Percentiles rank a stretch among this genome's conserved stretches.
These are phyloP conservation scores for Atethmia centrago DNA, from an alignment of 2,888 invertebrate genomes.

Conservation along the genomic window DNA sequence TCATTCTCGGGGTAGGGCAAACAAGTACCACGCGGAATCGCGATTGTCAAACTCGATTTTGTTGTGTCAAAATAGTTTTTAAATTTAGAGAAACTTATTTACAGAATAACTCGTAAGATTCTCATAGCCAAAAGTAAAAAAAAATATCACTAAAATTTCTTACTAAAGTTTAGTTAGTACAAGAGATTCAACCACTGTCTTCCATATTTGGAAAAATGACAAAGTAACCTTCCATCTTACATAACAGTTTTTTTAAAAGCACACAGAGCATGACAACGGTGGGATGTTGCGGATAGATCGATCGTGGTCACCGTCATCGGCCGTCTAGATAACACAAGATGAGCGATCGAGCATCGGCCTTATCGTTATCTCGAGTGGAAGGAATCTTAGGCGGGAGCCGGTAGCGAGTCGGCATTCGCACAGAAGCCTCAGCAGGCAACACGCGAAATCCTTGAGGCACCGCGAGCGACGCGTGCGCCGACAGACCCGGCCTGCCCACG, in stretches of 20 bases:
- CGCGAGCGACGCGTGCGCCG: slow-evolving; percentile 74
- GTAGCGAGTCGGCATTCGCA: slow-evolving; percentile 85
- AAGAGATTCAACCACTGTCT: too few relatives aligned
- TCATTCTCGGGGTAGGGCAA: too few relatives aligned
- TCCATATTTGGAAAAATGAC: slow-evolving; percentile 2
- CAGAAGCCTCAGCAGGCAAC: slow-evolving; percentile 87
- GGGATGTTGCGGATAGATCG: slow-evolving; percentile 76
- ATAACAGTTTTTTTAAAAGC: slow-evolving; percentile 69
- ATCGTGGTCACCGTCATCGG: slow-evolving; percentile 78
- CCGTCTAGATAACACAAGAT: slow-evolving; percentile 85
- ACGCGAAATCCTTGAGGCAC: slow-evolving; percentile 86
- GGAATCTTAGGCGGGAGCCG: slow-evolving; percentile 83
- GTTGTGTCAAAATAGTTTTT: too few relatives aligned
- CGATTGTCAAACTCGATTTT: too few relatives aligned
- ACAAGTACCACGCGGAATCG: too few relatives aligned
- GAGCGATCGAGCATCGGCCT: slow-evolving; percentile 83
- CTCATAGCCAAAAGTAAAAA: too few relatives aligned
- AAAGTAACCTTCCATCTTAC: slow-evolving; percentile 61
- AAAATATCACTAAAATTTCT: too few relatives aligned
- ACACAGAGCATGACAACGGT: slow-evolving; percentile 66
- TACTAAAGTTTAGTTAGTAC: too few relatives aligned
- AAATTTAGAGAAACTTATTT: too few relatives aligned
- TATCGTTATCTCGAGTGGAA: slow-evolving; percentile 88
- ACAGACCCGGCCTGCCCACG: slow-evolving; percentile 70
- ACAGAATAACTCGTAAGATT: too few relatives aligned